Percentiles rank a stretch among this genome's conserved stretches.
phyloP scores from a whole-genome alignment of 2,888 invertebrate genomes.

The Stegana nigrithorax region DNA sequence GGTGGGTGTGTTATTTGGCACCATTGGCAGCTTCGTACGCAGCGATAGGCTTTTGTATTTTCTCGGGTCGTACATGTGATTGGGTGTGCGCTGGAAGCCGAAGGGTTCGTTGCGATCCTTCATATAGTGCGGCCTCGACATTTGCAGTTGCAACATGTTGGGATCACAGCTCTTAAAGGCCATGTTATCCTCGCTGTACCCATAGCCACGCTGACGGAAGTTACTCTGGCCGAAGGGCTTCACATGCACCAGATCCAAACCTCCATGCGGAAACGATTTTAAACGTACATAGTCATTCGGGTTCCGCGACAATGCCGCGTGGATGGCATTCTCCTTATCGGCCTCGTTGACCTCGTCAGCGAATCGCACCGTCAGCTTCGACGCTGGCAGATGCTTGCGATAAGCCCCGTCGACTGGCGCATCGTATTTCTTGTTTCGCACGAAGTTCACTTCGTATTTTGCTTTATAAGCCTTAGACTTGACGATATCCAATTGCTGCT shows the following conservation, averaged over 20 bases:
- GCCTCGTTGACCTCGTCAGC: too few species aligned
- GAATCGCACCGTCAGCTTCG: background rate
- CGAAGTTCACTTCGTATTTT: too few species aligned
- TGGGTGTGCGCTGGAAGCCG: background rate
- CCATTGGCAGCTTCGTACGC: background rate
- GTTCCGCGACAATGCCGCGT: too few species aligned
- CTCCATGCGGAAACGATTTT: too few species aligned
- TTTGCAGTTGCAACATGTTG: too few species aligned
- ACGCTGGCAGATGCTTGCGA: background rate
- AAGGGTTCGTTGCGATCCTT: too few species aligned
- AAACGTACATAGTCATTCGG: background rate
- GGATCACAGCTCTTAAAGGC: background rate
- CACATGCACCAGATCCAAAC: background rate
- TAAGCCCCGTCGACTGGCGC: too few species aligned
- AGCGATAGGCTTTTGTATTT: background rate
- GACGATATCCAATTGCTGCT: too few species aligned
- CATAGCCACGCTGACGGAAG: background rate
- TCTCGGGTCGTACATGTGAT: too few species aligned
- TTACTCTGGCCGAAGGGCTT: background rate
- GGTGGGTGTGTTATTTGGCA: background rate
- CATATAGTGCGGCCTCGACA: too few species aligned
- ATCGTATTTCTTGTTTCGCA: too few species aligned
- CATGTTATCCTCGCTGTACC: background rate
- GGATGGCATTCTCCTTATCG: background rate
- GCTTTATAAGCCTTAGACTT: too few species aligned